These are phyloP conservation scores for Varanus komodoensis DNA, from an alignment of 2,113 vertebrate species.

Conservation along the genomic window DNA sequence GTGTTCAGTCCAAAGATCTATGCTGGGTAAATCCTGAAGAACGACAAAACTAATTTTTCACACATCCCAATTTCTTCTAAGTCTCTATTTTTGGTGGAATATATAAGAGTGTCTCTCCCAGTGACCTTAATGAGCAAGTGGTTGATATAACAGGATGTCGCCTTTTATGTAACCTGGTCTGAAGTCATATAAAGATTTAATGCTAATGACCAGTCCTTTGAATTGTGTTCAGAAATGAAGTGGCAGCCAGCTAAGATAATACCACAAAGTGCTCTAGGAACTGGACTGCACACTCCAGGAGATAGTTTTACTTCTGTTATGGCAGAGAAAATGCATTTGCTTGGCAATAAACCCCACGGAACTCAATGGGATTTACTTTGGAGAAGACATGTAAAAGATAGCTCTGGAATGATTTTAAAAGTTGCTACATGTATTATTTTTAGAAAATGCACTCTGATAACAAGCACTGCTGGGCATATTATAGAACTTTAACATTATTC, in stretches of 20 bases:
- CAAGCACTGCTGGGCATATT: constrained; percentile 10
- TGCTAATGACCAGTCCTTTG: neutral
- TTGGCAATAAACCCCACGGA: neutral
- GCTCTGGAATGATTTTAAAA: constrained; percentile 13
- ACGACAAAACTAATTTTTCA: too few species aligned
- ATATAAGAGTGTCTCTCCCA: neutral
- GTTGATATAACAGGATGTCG: neutral
- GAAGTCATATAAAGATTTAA: neutral
- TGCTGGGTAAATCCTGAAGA: too few species aligned
- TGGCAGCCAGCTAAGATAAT: neutral
- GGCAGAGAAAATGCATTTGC: neutral
- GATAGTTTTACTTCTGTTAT: neutral
- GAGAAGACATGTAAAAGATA: neutral
- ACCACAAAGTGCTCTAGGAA: neutral
- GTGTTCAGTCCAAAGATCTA: too few species aligned
- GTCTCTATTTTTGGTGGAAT: neutral
- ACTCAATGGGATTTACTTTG: neutral
- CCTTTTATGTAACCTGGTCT: neutral
- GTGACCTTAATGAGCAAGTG: neutral
- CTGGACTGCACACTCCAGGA: neutral
- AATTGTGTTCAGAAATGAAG: neutral
- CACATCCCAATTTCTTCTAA: neutral
- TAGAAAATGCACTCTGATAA: constrained; percentile 21
- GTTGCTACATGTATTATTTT: constrained; percentile 27
- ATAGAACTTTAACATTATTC: constrained; percentile 45